These are phyloP conservation scores for Oriolus oriolus DNA, from an alignment of 2,113 vertebrate species.

Conservation along the genomic window DNA sequence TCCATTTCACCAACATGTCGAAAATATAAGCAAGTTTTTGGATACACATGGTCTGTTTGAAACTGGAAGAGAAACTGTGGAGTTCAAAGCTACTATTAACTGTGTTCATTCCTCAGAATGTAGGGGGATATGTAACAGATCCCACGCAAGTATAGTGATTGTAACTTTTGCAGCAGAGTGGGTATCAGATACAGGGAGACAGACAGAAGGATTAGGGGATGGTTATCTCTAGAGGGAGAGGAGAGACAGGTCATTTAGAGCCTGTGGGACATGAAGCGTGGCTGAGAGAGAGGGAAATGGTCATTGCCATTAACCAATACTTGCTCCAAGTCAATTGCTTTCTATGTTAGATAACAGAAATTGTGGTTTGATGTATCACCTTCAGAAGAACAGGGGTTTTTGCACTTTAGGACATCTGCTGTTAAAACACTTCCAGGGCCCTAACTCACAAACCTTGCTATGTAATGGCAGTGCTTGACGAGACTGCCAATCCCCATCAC, in stretches of 20 bases:
- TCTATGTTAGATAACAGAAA: background rate
- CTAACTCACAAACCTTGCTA: background rate
- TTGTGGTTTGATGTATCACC: background rate
- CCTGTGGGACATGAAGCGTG: accelerated
- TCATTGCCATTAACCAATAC: background rate
- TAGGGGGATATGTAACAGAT: background rate
- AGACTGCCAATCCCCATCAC: background rate
- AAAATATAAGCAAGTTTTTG: background rate
- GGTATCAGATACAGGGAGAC: background rate
- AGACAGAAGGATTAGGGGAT: background rate
- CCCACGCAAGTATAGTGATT: background rate
- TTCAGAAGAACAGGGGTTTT: background rate
- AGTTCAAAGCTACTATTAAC: background rate
- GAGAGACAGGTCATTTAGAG: background rate
- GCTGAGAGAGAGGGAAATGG: background rate
- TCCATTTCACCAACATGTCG: background rate
- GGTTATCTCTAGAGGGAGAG: background rate
- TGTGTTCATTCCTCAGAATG: background rate
- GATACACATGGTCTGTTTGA: background rate
- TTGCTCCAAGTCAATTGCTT: background rate
- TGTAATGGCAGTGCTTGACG: background rate
- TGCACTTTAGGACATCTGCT: background rate
- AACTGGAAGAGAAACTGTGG: background rate
- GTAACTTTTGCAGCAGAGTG: background rate
- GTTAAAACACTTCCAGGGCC: background rate